Evolutionary conservation across 2,888 invertebrate species (phyloP).

Genomic region (Orchestes rusci): DNA sequence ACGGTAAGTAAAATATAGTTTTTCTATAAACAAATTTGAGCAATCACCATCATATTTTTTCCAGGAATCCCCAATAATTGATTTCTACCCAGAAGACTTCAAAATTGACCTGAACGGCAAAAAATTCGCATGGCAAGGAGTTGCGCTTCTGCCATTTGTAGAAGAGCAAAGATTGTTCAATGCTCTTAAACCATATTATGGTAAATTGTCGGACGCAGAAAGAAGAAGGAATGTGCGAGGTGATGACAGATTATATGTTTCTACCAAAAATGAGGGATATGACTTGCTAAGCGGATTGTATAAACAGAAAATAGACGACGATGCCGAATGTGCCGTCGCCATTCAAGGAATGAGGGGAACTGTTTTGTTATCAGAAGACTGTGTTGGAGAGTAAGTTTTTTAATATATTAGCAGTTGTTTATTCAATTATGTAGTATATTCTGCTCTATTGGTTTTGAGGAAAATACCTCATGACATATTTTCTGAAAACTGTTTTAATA

Average conservation of each 20-base stretch:
- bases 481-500: too few relatives aligned
- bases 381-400: too few relatives aligned
- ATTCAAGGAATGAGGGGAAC: slow-evolving; percentile 81
- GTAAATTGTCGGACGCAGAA: slow-evolving; percentile 74
- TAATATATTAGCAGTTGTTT: too few relatives aligned
- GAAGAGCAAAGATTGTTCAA: slow-evolving; percentile 84
- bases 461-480: too few relatives aligned
- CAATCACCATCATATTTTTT: too few relatives aligned
- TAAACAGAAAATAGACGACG: slow-evolving; percentile 46
- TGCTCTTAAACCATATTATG: slow-evolving; percentile 75
- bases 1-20: slow-evolving; percentile 72
- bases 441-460: too few relatives aligned
- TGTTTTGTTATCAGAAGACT: slow-evolving; percentile 65
- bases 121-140: slow-evolving; percentile 99
- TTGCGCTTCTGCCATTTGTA: slow-evolving; percentile 95
- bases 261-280: slow-evolving; percentile 62
- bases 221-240: slow-evolving; percentile 82
- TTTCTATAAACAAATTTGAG: too few relatives aligned
- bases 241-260: slow-evolving; percentile 84
- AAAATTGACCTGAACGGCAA: slow-evolving; percentile 98
- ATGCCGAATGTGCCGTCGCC: slow-evolving; percentile 54
- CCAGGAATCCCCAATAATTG: slow-evolving; percentile 90
- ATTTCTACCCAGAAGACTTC: slow-evolving; percentile 98
- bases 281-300: slow-evolving; percentile 65
- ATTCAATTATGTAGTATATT: too few relatives aligned